Conservation (phyloP, 2,888 invertebrate genomes). For the Eilema sororculum region DNA sequence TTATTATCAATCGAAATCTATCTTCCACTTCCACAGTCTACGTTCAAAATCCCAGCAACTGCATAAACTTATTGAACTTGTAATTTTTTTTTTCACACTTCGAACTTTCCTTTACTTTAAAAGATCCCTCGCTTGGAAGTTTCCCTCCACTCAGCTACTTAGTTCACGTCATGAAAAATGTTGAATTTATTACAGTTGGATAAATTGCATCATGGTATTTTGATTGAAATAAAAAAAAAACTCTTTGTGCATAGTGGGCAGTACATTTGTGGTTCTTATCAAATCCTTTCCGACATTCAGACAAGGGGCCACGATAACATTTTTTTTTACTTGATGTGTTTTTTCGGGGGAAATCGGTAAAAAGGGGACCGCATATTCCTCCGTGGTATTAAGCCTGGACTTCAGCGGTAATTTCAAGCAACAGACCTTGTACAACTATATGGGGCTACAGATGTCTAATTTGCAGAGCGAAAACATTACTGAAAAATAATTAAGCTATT, state of each 20-base stretch:
- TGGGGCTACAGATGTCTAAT: too few relatives aligned
- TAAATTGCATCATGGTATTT: not conserved
- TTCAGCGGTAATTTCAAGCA: too few relatives aligned
- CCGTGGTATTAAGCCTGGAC: too few relatives aligned
- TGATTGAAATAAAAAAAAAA: not conserved
- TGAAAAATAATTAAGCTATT: too few relatives aligned
- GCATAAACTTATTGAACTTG: not conserved
- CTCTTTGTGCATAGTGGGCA: not conserved
- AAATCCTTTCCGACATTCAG: too few relatives aligned
- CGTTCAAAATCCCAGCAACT: not conserved
- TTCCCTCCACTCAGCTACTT: not conserved
- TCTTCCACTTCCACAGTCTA: not conserved
- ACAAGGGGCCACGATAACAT: too few relatives aligned
- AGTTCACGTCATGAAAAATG: not conserved
- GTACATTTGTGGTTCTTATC: too few relatives aligned
- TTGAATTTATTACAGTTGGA: slow-evolving; percentile 1
- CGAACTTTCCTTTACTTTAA: not conserved
- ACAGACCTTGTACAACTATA: too few relatives aligned
- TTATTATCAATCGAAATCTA: not conserved
- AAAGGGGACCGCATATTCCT: too few relatives aligned
- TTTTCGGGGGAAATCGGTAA: too few relatives aligned
- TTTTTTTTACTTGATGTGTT: too few relatives aligned
- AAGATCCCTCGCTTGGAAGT: not conserved
- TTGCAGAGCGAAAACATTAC: too few relatives aligned
- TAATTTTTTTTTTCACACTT: not conserved